Base-by-base conservation (phyloP, 2,888 invertebrate species). In the Seladonia tumulorum region DNA sequence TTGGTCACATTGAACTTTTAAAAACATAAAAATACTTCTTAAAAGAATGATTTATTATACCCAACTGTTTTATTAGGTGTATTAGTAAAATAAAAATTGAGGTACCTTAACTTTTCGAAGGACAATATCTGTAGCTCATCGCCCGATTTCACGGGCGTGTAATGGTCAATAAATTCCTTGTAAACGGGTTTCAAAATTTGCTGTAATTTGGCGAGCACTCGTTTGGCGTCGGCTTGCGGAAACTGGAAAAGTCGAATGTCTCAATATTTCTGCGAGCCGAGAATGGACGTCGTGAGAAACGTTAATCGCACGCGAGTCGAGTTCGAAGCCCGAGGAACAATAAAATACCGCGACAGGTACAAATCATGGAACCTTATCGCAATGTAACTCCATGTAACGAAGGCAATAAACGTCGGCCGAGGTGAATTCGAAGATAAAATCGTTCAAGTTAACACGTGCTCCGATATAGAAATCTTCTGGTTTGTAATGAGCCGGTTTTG, bases 341-440 rank as follows among this genome's bases (percentile, higher is more conserved):
- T 66, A 68, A 71, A 72, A 74, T 53, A 70, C 47, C 16, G 60
- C 12, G 45, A 22, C 22, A 7, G 25, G 4, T 42, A 42, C 70
- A 79, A 83, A 74, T 49, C 47, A 70, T 57, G 42, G 35, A 42
- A 98, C 98, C 96, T 98, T 96, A 81, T 96, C 95, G 81, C 96
- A 95, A 94, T 98, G 96, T 12, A 97, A 93, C 94, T 99, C 99
- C 98, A 99, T 97, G 93, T 98, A 99, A 70, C 97, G 96, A 76
- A 98, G 95, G 0, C 98, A 98, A 93, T 98, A 99, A 92, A 98
- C 97, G 94, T 99, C 99, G 2, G 98, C 98, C 2, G 97, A 97
- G 1, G 97, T 96, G 49, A 99, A 96, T 74, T 97, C 95, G 94
- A 99, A 99, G 73, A 97, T 95, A 92, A 98, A 98, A 89, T 97